Percentiles rank a stretch among this genome's conserved stretches.
These are phyloP conservation scores for Theocolax elegans DNA, from an alignment of 1,140 invertebrate genomes.

Conservation along the genomic window DNA sequence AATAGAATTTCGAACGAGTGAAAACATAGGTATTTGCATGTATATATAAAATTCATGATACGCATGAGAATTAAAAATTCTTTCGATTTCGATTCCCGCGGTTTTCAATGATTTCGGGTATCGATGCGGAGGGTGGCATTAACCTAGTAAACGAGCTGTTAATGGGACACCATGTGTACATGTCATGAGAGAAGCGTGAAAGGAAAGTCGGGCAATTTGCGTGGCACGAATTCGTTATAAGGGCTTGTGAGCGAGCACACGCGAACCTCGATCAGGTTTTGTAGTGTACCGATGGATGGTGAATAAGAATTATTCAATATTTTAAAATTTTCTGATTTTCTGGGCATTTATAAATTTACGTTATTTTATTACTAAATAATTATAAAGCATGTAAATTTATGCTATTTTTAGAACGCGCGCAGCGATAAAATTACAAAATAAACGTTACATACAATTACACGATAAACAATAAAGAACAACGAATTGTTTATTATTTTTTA, in stretches of 20 bases:
- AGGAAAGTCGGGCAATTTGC: constrained; percentile 56
- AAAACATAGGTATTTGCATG: constrained; percentile 25
- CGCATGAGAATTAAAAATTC: background rate
- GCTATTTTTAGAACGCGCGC: too few relatives aligned
- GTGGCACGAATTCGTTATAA: constrained; percentile 58
- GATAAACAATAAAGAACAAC: too few relatives aligned
- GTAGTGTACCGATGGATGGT: too few relatives aligned
- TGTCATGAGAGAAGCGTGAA: constrained; percentile 32
- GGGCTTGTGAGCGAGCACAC: constrained; percentile 39
- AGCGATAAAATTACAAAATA: too few relatives aligned
- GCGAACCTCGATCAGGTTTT: background rate
- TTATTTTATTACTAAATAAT: too few relatives aligned
- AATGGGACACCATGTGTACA: constrained; percentile 42
- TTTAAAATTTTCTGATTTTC: too few relatives aligned
- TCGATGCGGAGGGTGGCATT: constrained; percentile 48
- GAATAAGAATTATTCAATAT: too few relatives aligned
- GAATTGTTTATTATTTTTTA: too few relatives aligned
- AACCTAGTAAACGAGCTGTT: constrained; percentile 49
- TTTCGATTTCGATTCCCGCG: background rate
- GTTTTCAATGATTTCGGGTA: background rate
- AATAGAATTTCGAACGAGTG: constrained; percentile 10
- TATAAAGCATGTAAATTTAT: too few relatives aligned
- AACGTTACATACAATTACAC: too few relatives aligned
- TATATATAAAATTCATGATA: constrained; percentile 37
- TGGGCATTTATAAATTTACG: too few relatives aligned